Base-by-base conservation (phyloP, 2,888 invertebrate species). In the Chromoteleia sp. region DNA sequence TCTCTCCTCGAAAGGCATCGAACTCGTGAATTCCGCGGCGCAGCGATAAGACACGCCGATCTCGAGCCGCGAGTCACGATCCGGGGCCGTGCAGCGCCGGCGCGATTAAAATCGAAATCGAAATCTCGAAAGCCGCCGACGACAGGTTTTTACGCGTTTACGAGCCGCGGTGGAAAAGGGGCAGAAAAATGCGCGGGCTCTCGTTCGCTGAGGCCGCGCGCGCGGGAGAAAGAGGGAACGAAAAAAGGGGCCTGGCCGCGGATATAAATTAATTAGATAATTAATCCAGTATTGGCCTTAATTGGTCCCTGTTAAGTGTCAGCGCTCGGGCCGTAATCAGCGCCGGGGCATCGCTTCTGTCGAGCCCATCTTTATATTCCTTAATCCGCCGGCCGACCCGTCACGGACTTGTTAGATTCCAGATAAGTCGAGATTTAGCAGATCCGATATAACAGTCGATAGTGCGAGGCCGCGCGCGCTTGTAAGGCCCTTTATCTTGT, bases 301-400 rank as follows among this genome's bases (percentile, higher is more conserved):
- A 91, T 91, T 91, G 91, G 91, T 88, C 85, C 88, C 89, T 91
- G 91, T 91, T 90, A 90, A 90, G 91, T 90, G 91, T 91, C 91
- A 90, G 88, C 83, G 81, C 74, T 84, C 81, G 71, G 81, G 77
- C 82, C 59, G 87, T 86, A 87, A 87, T 88, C 88, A 85, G 80
- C 68, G 54, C 36, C 36, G 61, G 76, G 84, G 85, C 83, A 87
- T 87, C 88, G 86, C 70, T 65, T 70, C 73, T 70, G 63, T 83
- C 80, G 71, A 70, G 67, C 58, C 65, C 59, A 79, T 79, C 79
- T 71, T 73, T 79, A 68, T 80, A 74, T 61, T 73, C 77, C 56
- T 65, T 77, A 77, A 80, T 74, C 63, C 68, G 59, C 63, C 21
- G 71, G 43, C 75, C 61, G 61, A 80, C 61, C 79, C 85, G 81